Evolutionary conservation across 2,888 invertebrate species (phyloP), one percentile per base, ranked within the genome.

Genomic region (Hyppa rectilinea): DNA sequence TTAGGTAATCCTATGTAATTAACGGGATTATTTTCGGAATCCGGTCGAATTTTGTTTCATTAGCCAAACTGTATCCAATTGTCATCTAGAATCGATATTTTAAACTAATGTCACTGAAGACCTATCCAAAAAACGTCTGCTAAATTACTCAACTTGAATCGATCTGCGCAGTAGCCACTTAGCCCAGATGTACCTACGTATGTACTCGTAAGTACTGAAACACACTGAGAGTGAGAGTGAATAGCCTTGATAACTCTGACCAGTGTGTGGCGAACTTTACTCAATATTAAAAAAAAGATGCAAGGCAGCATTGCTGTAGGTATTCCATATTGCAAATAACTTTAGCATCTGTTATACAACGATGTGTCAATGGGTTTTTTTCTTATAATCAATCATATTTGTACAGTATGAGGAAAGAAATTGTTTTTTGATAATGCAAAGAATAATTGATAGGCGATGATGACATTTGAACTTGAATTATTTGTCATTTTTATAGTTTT

Each of bases 171-270:
- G 43, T 20, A 49, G 55, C 38, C 43, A 58, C 60, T 74, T 66
- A 74, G 68, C 62, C 58, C 56, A 75, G 53, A 59, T 53, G 59
- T 79, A 62, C 53, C 17, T 26, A 14, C 23, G 78, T 34, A 62
- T 47, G 53, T 71, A 71, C 34, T 38, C 26, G 47, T 53, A 60
- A 63, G 50, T 75, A 71, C 78, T 62, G 64, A 62, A 80, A 64
- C 43, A 45, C 26, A 58, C 23, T 9, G 56, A n/a, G 52, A 83
- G 83, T 69, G 83, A 82, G 81, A 82, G 82, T 78, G 34, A 70
- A 75, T 59, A 67, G 68, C 82, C 82, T 82, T 82, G 83, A 68
- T 68, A 59, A 14, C 47, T 31, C 31, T 9, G 47, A 29, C 49
- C 58, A 45, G 23, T 53, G 56, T 59, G 49, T 56, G 34, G 29